phyloP scores from a whole-genome alignment of 2,888 invertebrate species.

The Tiliacea citrago region DNA sequence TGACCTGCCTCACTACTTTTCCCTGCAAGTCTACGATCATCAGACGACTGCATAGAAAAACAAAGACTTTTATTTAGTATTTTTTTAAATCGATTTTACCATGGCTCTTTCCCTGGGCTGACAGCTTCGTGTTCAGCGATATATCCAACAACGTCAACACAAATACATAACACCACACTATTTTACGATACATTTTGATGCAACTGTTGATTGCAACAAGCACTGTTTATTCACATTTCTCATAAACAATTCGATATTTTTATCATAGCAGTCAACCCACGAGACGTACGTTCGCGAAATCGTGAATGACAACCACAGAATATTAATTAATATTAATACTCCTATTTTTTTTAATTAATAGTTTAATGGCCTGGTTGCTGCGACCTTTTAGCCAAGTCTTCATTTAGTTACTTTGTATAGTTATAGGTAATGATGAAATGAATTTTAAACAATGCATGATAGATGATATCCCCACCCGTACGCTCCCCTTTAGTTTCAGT shows the following conservation, averaged over 20 bases:
- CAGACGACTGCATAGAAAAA: constrained; percentile 21
- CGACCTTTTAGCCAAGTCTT: no score
- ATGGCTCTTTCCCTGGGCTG: constrained; percentile 94
- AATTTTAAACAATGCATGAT: no score
- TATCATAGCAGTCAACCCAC: constrained; percentile 70
- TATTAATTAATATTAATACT: no score
- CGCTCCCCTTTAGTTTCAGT: no score
- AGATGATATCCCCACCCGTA: no score
- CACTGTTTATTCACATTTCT: constrained; percentile 86
- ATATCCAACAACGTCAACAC: constrained; percentile 92
- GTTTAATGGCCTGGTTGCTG: no score
- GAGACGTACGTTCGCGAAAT: constrained; percentile 76
- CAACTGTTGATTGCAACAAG: constrained; percentile 70
- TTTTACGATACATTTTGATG: constrained; percentile 89
- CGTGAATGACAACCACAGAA: constrained; percentile 65
- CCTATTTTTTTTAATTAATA: no score
- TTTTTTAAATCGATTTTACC: constrained; percentile 90
- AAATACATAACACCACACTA: constrained; percentile 92
- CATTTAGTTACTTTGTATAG: no score
- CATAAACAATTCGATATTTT: constrained; percentile 75
- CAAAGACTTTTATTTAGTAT: constrained; percentile 43
- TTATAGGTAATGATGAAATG: no score
- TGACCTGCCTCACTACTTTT: constrained; percentile 20
- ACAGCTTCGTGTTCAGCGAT: constrained; percentile 92
- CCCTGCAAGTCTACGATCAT: neutral